Percentiles rank a stretch among this genome's conserved stretches.
phyloP scores from a whole-genome alignment of 1,140 invertebrate genomes.

The Polypedilum vanderplanki region DNA sequence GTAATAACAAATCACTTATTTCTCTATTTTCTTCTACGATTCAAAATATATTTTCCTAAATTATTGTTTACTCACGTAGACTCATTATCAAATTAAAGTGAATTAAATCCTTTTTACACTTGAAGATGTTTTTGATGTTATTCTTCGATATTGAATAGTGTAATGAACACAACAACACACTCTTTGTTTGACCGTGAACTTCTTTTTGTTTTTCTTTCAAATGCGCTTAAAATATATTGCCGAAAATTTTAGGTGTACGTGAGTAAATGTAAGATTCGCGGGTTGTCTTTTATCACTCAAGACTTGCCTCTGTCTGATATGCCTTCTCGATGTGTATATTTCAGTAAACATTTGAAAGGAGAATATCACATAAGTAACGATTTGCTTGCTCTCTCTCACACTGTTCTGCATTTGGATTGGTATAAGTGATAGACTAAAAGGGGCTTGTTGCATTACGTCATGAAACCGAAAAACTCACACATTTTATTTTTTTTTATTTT shows the following conservation, averaged over 20 bases:
- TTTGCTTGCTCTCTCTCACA: no score
- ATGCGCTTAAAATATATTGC: background rate
- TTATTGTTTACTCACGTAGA: background rate
- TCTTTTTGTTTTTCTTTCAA: background rate
- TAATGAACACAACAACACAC: background rate
- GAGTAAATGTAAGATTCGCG: no score
- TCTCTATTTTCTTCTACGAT: background rate
- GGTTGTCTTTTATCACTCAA: background rate
- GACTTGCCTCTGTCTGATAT: slow-evolving; percentile 1
- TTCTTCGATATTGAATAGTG: background rate
- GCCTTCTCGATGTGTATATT: background rate
- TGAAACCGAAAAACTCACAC: background rate
- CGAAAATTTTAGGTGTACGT: background rate
- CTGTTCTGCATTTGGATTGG: background rate
- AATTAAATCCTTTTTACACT: background rate
- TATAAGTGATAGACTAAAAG: background rate
- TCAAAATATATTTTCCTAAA: background rate
- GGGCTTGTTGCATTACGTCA: background rate
- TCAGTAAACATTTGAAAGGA: background rate
- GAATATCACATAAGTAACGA: background rate
- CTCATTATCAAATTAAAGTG: background rate
- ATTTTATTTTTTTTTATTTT: background rate
- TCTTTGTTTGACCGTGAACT: background rate
- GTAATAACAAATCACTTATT: no score
- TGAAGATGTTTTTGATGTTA: background rate